Conservation (phyloP, 2,888 invertebrate genomes). For the Listrodromus nycthemerus region DNA sequence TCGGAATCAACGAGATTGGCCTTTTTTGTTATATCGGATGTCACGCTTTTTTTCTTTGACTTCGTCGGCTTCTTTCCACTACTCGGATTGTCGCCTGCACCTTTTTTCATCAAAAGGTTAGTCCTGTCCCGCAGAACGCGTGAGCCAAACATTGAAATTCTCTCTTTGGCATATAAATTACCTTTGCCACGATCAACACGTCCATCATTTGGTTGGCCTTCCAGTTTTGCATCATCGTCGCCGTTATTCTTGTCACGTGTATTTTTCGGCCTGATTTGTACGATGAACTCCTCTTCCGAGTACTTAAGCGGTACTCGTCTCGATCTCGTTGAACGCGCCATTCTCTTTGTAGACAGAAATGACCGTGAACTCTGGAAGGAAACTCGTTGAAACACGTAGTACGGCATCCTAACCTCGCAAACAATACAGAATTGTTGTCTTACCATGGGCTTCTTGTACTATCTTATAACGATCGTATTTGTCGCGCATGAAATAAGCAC, state of each 20-base stretch:
- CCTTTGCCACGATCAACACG: conserved; percentile 49
- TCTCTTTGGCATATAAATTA: conserved; percentile 52
- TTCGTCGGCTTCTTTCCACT: conserved; percentile 26
- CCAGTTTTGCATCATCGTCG: not conserved
- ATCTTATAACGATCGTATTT: not conserved
- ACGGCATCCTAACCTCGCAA: conserved; percentile 40
- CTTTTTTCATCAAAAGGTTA: conserved; percentile 70
- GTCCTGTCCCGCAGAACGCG: conserved; percentile 70
- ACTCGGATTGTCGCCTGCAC: conserved; percentile 32
- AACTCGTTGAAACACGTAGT: not conserved
- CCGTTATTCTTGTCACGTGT: not conserved
- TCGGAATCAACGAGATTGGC: not conserved
- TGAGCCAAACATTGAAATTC: conserved; percentile 34
- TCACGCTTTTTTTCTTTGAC: not conserved
- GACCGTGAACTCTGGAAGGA: conserved; percentile 35
- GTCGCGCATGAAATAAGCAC: not conserved
- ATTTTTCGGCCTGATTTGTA: not conserved
- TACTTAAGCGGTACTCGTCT: conserved; percentile 32
- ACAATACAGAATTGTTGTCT: conserved; percentile 25
- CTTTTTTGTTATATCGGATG: not conserved
- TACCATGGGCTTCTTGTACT: not conserved
- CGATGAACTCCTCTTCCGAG: conserved; percentile 34
- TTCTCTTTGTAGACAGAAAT: conserved; percentile 4
- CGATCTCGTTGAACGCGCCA: conserved; percentile 61
- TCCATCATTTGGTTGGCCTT: not conserved